These are phyloP conservation scores for Lysandra bellargus DNA, from an alignment of 2,888 invertebrate species.

Conservation along the genomic window DNA sequence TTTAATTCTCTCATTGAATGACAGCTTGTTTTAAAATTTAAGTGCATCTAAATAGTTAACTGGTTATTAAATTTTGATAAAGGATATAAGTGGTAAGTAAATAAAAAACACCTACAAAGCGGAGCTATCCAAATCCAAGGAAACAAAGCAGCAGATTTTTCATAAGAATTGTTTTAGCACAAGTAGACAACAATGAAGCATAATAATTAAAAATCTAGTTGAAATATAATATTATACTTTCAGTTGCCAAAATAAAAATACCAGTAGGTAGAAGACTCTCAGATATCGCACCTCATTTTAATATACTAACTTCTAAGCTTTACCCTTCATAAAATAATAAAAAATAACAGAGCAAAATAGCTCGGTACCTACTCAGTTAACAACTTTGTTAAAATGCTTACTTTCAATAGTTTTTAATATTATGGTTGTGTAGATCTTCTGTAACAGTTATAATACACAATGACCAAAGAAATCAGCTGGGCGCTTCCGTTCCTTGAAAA, in stretches of 20 bases:
- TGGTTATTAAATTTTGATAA: no score
- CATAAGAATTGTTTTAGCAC: no score
- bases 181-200: background rate
- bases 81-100: no score
- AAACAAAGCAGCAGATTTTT: no score
- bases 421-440: slow-evolving; percentile 12
- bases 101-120: no score
- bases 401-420: slow-evolving; percentile 16
- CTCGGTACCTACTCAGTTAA: background rate
- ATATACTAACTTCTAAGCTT: background rate
- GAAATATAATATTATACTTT: background rate
- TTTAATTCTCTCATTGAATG: no score
- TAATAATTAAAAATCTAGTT: background rate
- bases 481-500: slow-evolving; percentile 27
- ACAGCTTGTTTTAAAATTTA: no score
- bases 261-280: background rate
- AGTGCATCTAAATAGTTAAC: no score
- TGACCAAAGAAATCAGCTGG: slow-evolving; percentile 24
- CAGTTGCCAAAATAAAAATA: background rate
- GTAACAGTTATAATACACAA: slow-evolving; percentile 23
- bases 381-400: background rate
- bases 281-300: background rate
- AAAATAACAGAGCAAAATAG: background rate
- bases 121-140: no score
- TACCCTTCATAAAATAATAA: slow-evolving; percentile 21